These are phyloP conservation scores for Anser cygnoides DNA, from an alignment of 2,113 vertebrate genomes.

Conservation along the genomic window DNA sequence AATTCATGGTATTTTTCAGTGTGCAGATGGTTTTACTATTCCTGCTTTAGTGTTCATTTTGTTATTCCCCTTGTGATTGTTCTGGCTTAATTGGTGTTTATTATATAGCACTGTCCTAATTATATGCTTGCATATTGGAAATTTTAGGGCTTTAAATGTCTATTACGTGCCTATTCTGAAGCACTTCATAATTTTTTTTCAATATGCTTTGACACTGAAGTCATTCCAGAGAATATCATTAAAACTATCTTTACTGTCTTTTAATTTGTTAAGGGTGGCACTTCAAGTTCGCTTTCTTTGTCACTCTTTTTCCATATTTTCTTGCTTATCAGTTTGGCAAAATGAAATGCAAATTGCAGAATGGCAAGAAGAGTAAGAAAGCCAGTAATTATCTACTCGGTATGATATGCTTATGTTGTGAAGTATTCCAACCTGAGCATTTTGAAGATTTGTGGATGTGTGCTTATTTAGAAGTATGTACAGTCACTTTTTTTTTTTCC, in stretches of 20 bases:
- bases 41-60: constrained; percentile 21
- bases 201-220: constrained; percentile 5
- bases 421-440: background rate
- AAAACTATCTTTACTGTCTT: background rate
- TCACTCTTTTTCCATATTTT: background rate
- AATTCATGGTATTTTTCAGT: background rate
- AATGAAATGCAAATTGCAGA: constrained; percentile 1
- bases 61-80: constrained; percentile 30
- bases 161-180: background rate
- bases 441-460: background rate
- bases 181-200: background rate
- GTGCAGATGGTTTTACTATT: background rate
- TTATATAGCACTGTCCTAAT: constrained; percentile 40
- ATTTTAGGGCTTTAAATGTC: constrained; percentile 10
- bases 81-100: constrained; percentile 49
- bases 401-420: background rate
- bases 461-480: background rate
- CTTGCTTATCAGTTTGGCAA: background rate
- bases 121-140: constrained; percentile 30
- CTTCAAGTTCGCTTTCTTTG: background rate
- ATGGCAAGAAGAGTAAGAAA: background rate
- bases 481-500: background rate
- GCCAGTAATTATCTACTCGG: constrained; percentile 13
- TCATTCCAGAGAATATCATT: background rate
- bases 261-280: background rate